Conservation (phyloP, 2,113 vertebrate genomes). For the Haemorhous mexicanus region DNA sequence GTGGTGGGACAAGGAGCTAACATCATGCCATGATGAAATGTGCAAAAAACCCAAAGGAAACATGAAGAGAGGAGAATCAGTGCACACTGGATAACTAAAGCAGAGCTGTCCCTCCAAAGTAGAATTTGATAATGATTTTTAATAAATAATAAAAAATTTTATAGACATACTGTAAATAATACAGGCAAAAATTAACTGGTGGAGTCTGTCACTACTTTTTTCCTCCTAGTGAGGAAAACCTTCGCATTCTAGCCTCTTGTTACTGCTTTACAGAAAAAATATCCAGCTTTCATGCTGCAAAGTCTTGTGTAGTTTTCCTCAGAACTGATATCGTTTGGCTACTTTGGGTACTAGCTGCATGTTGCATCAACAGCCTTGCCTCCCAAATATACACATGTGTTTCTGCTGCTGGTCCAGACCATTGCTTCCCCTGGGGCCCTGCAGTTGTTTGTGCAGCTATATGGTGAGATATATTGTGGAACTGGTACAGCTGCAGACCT, state of each 20-base stretch:
- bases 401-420: neutral
- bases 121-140: neutral
- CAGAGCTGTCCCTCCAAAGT: neutral
- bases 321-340: neutral
- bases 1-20: neutral
- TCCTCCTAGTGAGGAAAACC: neutral
- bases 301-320: neutral
- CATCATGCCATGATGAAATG: rapidly evolving
- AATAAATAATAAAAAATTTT: neutral
- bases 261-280: neutral
- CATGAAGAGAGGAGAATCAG: rapidly evolving
- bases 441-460: neutral
- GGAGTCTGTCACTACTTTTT: neutral
- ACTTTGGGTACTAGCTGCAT: neutral
- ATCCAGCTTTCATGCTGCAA: rapidly evolving
- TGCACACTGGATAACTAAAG: neutral
- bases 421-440: neutral
- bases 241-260: neutral
- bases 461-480: neutral
- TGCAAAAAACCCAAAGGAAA: neutral
- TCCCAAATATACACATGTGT: neutral
- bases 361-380: neutral
- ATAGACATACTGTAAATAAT: neutral
- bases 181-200: neutral
- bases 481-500: neutral